Evolutionary conservation across 2,113 vertebrate species (phyloP), one percentile per base, ranked within the genome.

Genomic region (Grus americana): DNA sequence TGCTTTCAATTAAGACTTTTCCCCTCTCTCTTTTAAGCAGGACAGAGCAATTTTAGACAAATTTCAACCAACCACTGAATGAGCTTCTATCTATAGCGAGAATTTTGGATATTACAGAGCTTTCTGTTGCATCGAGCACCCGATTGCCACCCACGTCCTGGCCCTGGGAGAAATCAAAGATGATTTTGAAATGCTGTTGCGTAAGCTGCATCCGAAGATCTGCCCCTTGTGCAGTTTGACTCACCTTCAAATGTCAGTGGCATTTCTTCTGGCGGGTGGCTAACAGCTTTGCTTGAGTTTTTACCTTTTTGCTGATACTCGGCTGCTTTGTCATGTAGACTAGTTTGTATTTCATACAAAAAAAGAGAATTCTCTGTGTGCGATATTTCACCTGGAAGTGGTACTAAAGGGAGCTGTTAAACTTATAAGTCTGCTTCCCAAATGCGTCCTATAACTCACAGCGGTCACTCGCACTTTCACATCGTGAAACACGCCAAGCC

Each of bases 401-500:
- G 72, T 82, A 29, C 49, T 70, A 6, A 83, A 46, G 26, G 50
- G 55, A 84, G 42, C 18, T 84, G 12, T 55, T 91, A 27, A 50
- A 76, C 21, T 70, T 70, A 5, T 0, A 73, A 52, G 62, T 62
- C 46, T 7, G 0, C 21, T 75, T 49, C 58, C 55, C 21, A 46
- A 36, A 20, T 7, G 29, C 21, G 12, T 72, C 50, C 62, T 30
- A 2, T 8, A 1, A 8, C 40, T 87, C 63, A 40, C 34, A 57
- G 26, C 1, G 12, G n/a, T 67, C 81, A 24, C 29, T 57, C 0
- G 0, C 2, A 0, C 68, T 89, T 79, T 71, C 59, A 22, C 10
- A 6, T 22, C 1, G 0, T 30, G 27, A 52, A 91, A 63, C 26
- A 11, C 0, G 0, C 24, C 0, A 11, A 63, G 47, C 47, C 44